Conservation (phyloP, 2,888 invertebrate species). For the Plebejus argus region DNA sequence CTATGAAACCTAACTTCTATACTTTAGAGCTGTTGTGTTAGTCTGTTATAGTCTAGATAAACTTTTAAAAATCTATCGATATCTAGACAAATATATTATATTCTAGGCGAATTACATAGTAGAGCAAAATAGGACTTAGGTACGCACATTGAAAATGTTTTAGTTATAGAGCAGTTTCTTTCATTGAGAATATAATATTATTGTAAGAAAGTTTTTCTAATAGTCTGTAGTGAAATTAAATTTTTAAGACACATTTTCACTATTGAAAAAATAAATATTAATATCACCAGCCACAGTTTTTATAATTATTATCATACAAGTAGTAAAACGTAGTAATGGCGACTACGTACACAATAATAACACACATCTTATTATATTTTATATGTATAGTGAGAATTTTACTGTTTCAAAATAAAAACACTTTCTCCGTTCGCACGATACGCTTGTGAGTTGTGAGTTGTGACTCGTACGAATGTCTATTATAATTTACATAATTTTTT, state of each 20-base stretch:
- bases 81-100: no score
- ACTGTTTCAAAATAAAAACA: not conserved
- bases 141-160: no score
- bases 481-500: not conserved
- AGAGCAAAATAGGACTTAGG: no score
- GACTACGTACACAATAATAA: not conserved
- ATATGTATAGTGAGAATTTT: not conserved
- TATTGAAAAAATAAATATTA: no score
- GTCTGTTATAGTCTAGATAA: no score
- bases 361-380: not conserved
- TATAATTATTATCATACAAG: not conserved
- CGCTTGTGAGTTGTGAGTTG: not conserved
- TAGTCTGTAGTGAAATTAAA: not conserved
- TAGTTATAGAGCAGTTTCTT: no score
- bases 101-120: no score
- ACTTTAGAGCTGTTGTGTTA: not conserved
- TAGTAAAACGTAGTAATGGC: not conserved
- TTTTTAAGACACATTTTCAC: not conserved
- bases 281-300: not conserved
- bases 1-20: not conserved
- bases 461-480: not conserved
- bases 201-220: not conserved
- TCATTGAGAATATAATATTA: no score
- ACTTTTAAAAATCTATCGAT: no score
- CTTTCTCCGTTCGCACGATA: conserved; percentile 8